Conservation (phyloP, 2,888 invertebrate species). For the Andrena haemorrhoa region DNA sequence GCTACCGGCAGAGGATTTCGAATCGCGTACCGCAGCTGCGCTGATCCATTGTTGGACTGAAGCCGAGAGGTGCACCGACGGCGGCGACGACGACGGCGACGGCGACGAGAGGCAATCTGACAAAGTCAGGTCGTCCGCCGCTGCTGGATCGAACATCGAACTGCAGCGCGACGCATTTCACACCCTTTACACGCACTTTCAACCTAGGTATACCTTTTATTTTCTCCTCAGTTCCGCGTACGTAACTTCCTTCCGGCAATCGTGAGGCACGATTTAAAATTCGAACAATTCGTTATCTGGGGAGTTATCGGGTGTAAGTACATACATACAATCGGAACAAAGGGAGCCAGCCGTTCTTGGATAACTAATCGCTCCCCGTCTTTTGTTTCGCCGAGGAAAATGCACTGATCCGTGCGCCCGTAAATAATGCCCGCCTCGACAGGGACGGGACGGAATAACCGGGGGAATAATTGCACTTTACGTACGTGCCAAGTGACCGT, state of each 20-base stretch:
- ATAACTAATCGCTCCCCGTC: constrained; percentile 24
- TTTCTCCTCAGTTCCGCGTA: constrained; percentile 20
- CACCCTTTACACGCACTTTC: constrained; percentile 66
- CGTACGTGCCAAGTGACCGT: constrained; percentile 58
- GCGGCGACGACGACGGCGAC: constrained; percentile 14
- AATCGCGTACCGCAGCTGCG: constrained; percentile 54
- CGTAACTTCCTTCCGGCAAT: constrained; percentile 56
- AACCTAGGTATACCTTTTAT: constrained; percentile 17
- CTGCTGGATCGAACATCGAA: constrained; percentile 71
- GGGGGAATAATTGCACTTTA: constrained; percentile 44
- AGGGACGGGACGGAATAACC: constrained; percentile 40
- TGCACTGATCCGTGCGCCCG: constrained; percentile 36
- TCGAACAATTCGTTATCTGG: constrained; percentile 56
- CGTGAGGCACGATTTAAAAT: constrained; percentile 50
- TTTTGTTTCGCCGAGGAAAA: constrained; percentile 51
- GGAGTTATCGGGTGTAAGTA: constrained; percentile 8
- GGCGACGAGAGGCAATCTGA: constrained; percentile 55
- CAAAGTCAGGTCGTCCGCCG: constrained; percentile 60
- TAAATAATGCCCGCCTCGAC: constrained; percentile 42
- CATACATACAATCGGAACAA: constrained; percentile 36
- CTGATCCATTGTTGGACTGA: constrained; percentile 55
- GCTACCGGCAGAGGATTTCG: constrained; percentile 61
- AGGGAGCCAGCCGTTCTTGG: constrained; percentile 27
- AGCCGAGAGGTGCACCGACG: constrained; percentile 37
- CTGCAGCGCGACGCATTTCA: constrained; percentile 71